These are phyloP conservation scores for Drosophila pseudotakahashii DNA, from an alignment of 2,888 invertebrate species.

Conservation along the genomic window DNA sequence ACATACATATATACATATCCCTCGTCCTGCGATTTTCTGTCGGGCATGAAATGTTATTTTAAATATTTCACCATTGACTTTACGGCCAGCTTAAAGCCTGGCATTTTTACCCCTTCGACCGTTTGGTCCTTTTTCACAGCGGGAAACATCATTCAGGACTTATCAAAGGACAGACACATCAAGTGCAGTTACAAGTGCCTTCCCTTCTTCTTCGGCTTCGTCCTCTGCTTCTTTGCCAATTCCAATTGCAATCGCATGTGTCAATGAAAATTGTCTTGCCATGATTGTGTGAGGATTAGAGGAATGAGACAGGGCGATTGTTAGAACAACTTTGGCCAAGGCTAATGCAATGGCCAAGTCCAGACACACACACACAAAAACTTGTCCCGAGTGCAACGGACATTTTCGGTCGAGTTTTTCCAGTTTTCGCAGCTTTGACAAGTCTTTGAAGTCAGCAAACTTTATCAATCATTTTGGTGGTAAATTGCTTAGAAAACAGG, in stretches of 20 bases:
- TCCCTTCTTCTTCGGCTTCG: not conserved
- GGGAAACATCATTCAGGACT: constrained; percentile 28
- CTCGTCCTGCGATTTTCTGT: constrained; percentile 20
- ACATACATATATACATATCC: constrained; percentile 2
- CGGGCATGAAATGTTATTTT: constrained; percentile 64
- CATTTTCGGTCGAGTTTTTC: constrained; percentile 31
- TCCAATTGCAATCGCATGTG: constrained; percentile 69
- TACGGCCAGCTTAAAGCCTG: constrained; percentile 58
- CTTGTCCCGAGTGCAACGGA: constrained; percentile 43
- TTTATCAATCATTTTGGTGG: constrained; percentile 83
- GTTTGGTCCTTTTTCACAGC: constrained; percentile 13
- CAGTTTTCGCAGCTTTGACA: constrained; percentile 35
- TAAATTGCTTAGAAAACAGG: constrained; percentile 82
- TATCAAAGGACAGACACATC: constrained; percentile 31
- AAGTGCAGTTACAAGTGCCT: constrained; percentile 58
- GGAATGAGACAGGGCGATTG: not conserved
- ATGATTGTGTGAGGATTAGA: constrained; percentile 10
- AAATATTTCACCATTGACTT: constrained; percentile 71
- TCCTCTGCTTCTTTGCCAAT: constrained; percentile 46
- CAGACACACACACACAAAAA: constrained; percentile 34
- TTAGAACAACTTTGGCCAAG: constrained; percentile 53
- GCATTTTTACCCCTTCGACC: not conserved
- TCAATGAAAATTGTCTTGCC: constrained; percentile 74
- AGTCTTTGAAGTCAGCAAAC: constrained; percentile 54
- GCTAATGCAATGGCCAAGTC: constrained; percentile 56